phyloP scores from a whole-genome alignment of 2,888 invertebrate genomes.

The Polyommatus iphigenia region DNA sequence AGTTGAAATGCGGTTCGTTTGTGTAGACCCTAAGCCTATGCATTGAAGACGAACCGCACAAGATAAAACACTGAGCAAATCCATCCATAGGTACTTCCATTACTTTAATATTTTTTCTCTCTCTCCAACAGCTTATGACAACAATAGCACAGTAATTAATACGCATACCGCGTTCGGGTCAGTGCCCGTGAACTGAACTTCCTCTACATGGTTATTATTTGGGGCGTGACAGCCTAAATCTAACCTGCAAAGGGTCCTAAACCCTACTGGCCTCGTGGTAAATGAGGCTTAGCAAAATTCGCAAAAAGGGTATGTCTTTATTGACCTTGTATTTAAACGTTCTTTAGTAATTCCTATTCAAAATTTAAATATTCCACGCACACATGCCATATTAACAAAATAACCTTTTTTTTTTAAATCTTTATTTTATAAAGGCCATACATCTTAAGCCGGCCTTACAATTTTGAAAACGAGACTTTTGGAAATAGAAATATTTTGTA shows the following conservation, averaged over 20 bases:
- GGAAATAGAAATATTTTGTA: no score
- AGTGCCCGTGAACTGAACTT: constrained; percentile 74
- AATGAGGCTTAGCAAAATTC: background rate
- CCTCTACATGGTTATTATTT: constrained; percentile 59
- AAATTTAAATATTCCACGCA: no score
- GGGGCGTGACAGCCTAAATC: constrained; percentile 53
- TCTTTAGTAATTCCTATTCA: no score
- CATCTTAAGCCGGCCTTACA: no score
- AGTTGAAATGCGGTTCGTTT: no score
- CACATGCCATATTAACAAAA: no score
- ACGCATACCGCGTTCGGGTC: constrained; percentile 55
- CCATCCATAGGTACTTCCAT: background rate
- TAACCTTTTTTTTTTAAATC: no score
- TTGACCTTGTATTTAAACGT: no score
- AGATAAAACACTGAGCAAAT: background rate
- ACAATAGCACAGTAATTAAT: background rate
- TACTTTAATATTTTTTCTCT: background rate
- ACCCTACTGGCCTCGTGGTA: constrained; percentile 12
- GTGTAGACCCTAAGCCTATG: no score
- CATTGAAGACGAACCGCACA: no score
- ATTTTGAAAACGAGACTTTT: no score
- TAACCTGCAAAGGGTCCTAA: constrained; percentile 30
- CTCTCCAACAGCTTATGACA: background rate
- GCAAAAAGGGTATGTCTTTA: background rate
- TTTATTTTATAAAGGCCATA: no score